Evolutionary conservation across 2,888 invertebrate genomes (phyloP).

Genomic region (Leucophenga maculata): DNA sequence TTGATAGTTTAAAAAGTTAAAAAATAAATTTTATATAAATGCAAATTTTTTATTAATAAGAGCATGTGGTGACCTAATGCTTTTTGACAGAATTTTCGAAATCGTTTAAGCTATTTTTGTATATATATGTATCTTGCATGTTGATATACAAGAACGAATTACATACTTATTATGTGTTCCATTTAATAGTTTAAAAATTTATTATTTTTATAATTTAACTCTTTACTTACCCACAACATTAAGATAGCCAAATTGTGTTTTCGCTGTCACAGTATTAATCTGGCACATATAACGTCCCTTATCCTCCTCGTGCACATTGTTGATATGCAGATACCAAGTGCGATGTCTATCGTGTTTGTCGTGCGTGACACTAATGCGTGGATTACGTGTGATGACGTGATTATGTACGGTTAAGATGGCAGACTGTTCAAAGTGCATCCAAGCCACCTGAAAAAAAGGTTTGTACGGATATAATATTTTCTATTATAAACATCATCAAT

Average conservation of each 20-base stretch:
- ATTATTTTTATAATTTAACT: neutral
- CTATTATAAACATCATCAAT: too few species aligned
- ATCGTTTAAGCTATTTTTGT: too few species aligned
- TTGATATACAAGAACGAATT: too few species aligned
- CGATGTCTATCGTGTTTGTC: constrained; percentile 87
- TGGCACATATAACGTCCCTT: constrained; percentile 95
- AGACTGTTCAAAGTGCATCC: constrained; percentile 96
- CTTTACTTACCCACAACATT: constrained; percentile 88
- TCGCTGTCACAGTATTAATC: constrained; percentile 92
- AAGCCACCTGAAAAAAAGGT: constrained; percentile 87
- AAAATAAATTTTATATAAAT: too few species aligned
- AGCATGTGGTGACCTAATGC: too few species aligned
- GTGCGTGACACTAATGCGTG: constrained; percentile 91
- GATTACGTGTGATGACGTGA: constrained; percentile 94
- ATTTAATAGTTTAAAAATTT: neutral
- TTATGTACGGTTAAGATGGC: constrained; percentile 94
- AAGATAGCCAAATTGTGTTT: constrained; percentile 92
- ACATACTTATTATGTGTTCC: too few species aligned
- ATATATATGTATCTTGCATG: too few species aligned
- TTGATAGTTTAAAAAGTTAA: too few species aligned
- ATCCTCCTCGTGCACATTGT: constrained; percentile 92
- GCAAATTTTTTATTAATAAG: too few species aligned
- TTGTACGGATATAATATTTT: too few species aligned
- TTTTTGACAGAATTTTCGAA: too few species aligned
- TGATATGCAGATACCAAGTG: constrained; percentile 94